These are phyloP conservation scores for Phyllotreta striolata DNA, from an alignment of 2,888 invertebrate species.

Conservation along the genomic window DNA sequence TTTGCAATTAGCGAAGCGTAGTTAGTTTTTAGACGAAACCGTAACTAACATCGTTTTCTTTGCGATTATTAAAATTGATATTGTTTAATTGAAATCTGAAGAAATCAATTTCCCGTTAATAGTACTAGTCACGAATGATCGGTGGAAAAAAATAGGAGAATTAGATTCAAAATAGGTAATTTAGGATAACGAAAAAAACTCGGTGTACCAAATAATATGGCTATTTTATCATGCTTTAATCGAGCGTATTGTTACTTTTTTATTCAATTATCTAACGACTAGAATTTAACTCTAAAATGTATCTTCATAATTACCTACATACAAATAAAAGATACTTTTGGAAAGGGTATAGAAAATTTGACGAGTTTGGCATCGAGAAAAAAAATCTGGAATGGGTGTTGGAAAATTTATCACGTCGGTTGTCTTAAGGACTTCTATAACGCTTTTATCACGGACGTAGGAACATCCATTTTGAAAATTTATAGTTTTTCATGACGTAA, in stretches of 20 bases:
- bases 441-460: constrained; percentile 28
- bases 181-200: too few relatives aligned
- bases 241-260: too few relatives aligned
- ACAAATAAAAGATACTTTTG: too few relatives aligned
- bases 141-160: not conserved
- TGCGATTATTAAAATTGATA: constrained; percentile 10
- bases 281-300: too few relatives aligned
- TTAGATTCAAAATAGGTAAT: too few relatives aligned
- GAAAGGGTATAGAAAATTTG: not conserved
- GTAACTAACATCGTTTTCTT: constrained; percentile 11
- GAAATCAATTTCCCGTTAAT: constrained; percentile 9
- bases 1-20: not conserved
- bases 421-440: constrained; percentile 25
- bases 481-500: constrained; percentile 36
- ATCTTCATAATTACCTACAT: too few relatives aligned
- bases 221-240: too few relatives aligned
- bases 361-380: not conserved
- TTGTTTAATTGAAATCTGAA: constrained; percentile 7
- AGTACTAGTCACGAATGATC: constrained; percentile 5
- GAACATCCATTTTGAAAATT: constrained; percentile 30
- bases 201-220: too few relatives aligned
- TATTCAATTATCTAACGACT: too few relatives aligned
- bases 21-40: constrained; percentile 6
- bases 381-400: not conserved
- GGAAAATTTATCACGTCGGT: constrained; percentile 18